Percentiles rank a stretch among this genome's conserved stretches.
Evolutionary conservation across 2,888 invertebrate species (phyloP).

Genomic region (Drosophila algonquin): DNA sequence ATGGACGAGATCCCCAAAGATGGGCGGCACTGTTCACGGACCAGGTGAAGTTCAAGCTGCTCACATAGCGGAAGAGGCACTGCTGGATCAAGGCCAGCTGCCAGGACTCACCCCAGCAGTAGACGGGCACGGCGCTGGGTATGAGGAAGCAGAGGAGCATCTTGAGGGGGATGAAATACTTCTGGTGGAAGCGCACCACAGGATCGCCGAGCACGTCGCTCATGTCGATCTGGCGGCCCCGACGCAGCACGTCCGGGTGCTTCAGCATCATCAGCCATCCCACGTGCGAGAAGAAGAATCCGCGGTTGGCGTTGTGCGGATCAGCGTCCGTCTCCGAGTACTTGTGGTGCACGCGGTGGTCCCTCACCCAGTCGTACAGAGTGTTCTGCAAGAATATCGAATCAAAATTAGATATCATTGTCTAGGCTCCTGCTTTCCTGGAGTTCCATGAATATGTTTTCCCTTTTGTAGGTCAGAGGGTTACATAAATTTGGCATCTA

Average conservation of each 20-base stretch:
- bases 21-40: slow-evolving; percentile 95
- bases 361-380: slow-evolving; percentile 93
- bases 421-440: too few relatives aligned
- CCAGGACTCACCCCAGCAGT: slow-evolving; percentile 89
- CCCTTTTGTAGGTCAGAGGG: slow-evolving; percentile 23
- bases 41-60: slow-evolving; percentile 94
- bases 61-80: slow-evolving; percentile 88
- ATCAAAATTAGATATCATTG: background rate
- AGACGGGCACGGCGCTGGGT: slow-evolving; percentile 89
- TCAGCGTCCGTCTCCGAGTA: slow-evolving; percentile 93
- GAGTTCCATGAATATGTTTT: background rate
- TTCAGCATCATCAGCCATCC: slow-evolving; percentile 97
- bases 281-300: slow-evolving; percentile 96
- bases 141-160: slow-evolving; percentile 88
- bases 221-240: slow-evolving; percentile 92
- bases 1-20: slow-evolving; percentile 89
- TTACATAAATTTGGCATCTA: slow-evolving; percentile 18
- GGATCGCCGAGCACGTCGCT: slow-evolving; percentile 91
- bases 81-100: slow-evolving; percentile 88
- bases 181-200: slow-evolving; percentile 90
- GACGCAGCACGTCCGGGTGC: slow-evolving; percentile 91
- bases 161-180: slow-evolving; percentile 88
- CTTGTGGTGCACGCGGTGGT: slow-evolving; percentile 92
- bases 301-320: slow-evolving; percentile 91
- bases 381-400: slow-evolving; percentile 87